Percentiles rank a stretch among this genome's conserved stretches.
These are phyloP conservation scores for Turnix velox DNA, from an alignment of 2,113 vertebrate species.

Conservation along the genomic window DNA sequence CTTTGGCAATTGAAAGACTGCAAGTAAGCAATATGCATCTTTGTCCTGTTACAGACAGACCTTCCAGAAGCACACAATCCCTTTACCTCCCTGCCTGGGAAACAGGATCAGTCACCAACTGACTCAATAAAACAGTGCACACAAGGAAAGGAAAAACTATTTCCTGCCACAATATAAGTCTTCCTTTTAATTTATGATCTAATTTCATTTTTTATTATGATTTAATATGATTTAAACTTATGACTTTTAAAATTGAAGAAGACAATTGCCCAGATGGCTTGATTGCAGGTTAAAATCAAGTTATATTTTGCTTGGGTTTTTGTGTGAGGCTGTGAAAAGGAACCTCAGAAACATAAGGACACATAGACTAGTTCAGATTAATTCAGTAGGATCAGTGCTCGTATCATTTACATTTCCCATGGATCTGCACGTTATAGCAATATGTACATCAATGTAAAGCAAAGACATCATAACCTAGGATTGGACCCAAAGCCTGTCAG, in stretches of 20 bases:
- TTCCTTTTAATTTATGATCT: conserved; percentile 15
- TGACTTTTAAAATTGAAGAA: conserved; percentile 1
- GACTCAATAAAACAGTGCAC: neutral
- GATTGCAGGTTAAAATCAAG: neutral
- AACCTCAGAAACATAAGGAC: neutral
- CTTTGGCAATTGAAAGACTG: neutral
- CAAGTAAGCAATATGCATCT: neutral
- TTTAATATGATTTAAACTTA: conserved; percentile 10
- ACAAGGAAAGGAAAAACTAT: conserved; percentile 12
- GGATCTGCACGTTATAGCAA: neutral
- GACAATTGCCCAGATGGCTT: conserved; percentile 8
- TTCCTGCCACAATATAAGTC: conserved; percentile 28
- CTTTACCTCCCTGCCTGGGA: neutral
- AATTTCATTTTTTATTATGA: conserved; percentile 27
- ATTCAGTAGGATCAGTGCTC: neutral
- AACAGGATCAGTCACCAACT: neutral
- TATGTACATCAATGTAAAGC: neutral
- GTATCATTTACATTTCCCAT: neutral
- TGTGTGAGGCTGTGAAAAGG: neutral
- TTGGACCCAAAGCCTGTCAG: neutral
- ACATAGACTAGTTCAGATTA: neutral
- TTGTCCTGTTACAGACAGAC: neutral
- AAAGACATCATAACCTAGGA: neutral
- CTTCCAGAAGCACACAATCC: neutral
- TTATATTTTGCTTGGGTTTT: neutral